Evolutionary conservation across 2,113 vertebrate species (phyloP), one percentile per base, ranked within the genome.

Genomic region (Peromyscus leucopus): DNA sequence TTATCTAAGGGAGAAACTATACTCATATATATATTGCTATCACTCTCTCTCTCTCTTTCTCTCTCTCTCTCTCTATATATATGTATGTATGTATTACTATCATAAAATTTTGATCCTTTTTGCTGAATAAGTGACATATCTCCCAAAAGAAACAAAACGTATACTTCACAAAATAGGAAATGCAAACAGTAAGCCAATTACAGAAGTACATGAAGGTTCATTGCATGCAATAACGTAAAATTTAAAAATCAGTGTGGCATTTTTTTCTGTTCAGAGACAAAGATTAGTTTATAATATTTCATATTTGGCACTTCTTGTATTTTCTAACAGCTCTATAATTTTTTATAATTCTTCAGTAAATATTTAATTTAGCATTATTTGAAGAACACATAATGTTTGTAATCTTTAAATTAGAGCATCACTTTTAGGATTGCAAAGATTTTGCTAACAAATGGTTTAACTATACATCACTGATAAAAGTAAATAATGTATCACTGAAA

Each of bases 291-390:
- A 83, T 39, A 13, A n/a, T n/a, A 83, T 61, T 57, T 89, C 61
- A 51, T 80, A 26, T 9, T 67, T 65, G 21, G 36, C 31, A 42
- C 46, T 33, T 22, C 17, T 86, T 57, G 26, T 75, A 48, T 85
- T 93, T 93, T 90, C 74, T 55, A 55, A 19, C 39, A 48, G 57
- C 10, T 80, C 22, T 79, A 10, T 57, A 95, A 46, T 85, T 80
- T 69, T 96, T 93, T 74, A 59, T 74, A 80, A 39, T 93, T 48
- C 19, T 84, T 69, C 46, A 75, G 12, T 65, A 88, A 89, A 95
- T 84, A 78, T 42, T 72, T 93, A 91, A 94, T 57, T 91, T 95
- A 83, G 42, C 16, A 71, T 46, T 83, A 7, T 7, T 79, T 79
- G 76, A 55, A 79, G 31, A 55, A 51, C 48, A 51, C 4, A 51